These are phyloP conservation scores for Ursus arctos DNA, from an alignment of 2,113 vertebrate species.

Conservation along the genomic window DNA sequence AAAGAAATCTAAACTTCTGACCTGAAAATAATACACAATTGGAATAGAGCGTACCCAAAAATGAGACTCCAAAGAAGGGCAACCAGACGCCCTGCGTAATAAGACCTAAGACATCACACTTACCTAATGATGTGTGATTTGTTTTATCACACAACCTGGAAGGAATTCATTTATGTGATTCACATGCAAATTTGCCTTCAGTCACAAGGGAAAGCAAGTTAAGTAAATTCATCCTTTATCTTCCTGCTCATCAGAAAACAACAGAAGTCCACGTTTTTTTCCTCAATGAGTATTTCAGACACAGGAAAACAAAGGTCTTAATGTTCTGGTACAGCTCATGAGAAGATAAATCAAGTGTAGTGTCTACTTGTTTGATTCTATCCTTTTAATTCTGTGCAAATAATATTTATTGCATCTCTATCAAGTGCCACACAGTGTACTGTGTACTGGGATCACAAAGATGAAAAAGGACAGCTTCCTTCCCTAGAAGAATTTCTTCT, in stretches of 20 bases:
- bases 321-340: background rate
- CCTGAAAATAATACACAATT: background rate
- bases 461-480: background rate
- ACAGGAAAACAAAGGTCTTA: constrained; percentile 32
- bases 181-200: background rate
- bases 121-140: background rate
- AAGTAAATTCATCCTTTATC: background rate
- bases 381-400: background rate
- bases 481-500: background rate
- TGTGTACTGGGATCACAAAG: background rate
- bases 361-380: background rate
- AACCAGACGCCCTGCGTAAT: background rate
- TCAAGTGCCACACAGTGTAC: background rate
- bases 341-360: constrained; percentile 16
- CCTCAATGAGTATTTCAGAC: background rate
- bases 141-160: background rate
- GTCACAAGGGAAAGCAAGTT: background rate
- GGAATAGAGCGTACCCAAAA: background rate
- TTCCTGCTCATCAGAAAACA: constrained; percentile 13
- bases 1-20: constrained; percentile 18
- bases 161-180: background rate
- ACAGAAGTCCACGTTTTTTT: background rate
- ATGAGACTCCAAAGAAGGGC: background rate
- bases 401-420: background rate
- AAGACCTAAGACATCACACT: constrained; percentile 31